Evolutionary conservation across 2,888 invertebrate species (phyloP).

Genomic region (Bombylius discolor): DNA sequence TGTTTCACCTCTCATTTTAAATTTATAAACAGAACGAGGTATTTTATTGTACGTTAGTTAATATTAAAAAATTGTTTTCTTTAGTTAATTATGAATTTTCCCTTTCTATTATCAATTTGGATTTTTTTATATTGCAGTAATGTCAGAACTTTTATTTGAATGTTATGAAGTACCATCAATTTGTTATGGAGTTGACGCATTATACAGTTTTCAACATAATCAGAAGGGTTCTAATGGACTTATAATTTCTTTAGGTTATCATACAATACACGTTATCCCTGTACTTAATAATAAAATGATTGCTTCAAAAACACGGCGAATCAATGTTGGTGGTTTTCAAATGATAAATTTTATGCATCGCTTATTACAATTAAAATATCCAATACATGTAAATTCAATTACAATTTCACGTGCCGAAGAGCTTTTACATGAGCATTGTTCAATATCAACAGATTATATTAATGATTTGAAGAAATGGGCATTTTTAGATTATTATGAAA

Average conservation of each 20-base stretch:
- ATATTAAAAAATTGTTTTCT: too few relatives aligned
- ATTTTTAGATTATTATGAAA: slow-evolving; percentile 66
- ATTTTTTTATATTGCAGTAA: slow-evolving; percentile 47
- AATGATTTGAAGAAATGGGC: slow-evolving; percentile 71
- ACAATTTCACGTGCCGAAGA: slow-evolving; percentile 80
- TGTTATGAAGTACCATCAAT: slow-evolving; percentile 78
- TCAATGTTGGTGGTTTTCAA: slow-evolving; percentile 76
- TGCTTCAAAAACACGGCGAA: slow-evolving; percentile 56
- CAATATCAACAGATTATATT: slow-evolving; percentile 64
- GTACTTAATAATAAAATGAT: slow-evolving; percentile 59
- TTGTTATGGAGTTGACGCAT: slow-evolving; percentile 74
- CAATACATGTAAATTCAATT: slow-evolving; percentile 77
- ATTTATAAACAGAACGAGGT: too few relatives aligned
- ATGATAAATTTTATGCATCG: slow-evolving; percentile 63
- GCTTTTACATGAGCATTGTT: slow-evolving; percentile 66
- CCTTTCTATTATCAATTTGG: background rate
- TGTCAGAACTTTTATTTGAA: slow-evolving; percentile 89
- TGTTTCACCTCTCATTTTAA: too few relatives aligned
- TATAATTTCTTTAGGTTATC: slow-evolving; percentile 75
- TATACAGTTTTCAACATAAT: slow-evolving; percentile 59
- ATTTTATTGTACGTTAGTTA: too few relatives aligned
- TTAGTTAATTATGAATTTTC: too few relatives aligned
- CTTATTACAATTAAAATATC: slow-evolving; percentile 83
- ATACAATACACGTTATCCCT: slow-evolving; percentile 78
- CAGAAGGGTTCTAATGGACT: slow-evolving; percentile 42